These are phyloP conservation scores for Simalia tracyae DNA, from an alignment of 2,797 vertebrate genomes.

Conservation along the genomic window DNA sequence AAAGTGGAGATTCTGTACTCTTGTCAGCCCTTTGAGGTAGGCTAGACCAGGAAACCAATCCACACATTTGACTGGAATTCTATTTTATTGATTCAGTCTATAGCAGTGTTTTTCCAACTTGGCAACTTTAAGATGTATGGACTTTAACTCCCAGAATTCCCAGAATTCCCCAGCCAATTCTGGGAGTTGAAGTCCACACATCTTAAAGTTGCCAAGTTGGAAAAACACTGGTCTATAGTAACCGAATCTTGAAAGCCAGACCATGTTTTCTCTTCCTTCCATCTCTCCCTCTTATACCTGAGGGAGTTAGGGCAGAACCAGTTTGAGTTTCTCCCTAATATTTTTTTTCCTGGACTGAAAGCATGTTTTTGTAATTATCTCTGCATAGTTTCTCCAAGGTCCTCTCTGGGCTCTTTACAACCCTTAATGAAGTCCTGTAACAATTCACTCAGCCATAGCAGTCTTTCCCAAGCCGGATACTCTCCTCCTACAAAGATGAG, in stretches of 20 bases:
- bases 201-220: no score
- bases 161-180: no score
- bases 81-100: background rate
- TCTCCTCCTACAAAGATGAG: background rate
- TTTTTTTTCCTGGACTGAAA: background rate
- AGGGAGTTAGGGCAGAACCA: background rate
- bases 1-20: background rate
- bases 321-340: background rate
- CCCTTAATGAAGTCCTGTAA: background rate
- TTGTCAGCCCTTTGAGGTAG: background rate
- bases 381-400: background rate
- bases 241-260: background rate
- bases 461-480: background rate
- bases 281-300: background rate
- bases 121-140: background rate
- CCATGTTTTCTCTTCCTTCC: background rate
- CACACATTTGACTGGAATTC: background rate
- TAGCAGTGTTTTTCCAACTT: background rate
- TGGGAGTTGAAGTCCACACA: no score
- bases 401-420: background rate
- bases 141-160: background rate
- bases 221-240: no score
- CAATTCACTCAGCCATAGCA: background rate
- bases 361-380: background rate
- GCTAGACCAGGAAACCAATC: background rate